Conservation (phyloP, 2,888 invertebrate genomes). For the Taphrorychus bicolor region DNA sequence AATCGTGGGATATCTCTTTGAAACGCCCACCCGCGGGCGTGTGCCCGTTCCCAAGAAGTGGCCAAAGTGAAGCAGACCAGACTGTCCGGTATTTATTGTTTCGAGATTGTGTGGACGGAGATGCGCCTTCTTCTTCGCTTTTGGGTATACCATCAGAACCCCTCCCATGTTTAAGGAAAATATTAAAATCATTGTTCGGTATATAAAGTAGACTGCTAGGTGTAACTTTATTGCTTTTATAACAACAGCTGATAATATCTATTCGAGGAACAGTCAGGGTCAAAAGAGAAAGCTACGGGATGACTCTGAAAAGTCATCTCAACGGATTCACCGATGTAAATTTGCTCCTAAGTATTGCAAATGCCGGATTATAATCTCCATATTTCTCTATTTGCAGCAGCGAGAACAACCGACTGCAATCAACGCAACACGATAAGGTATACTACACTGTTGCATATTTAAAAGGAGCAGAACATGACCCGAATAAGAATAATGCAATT, state of each 20-base stretch:
- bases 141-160: constrained; percentile 1
- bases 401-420: constrained; percentile 4
- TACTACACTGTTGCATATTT: constrained; percentile 9
- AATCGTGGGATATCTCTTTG: constrained; percentile 33
- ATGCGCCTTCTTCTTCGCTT: constrained; percentile 13
- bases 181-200: not conserved
- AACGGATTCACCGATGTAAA: not conserved
- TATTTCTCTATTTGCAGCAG: constrained; percentile 6
- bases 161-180: not conserved
- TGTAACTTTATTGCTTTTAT: not conserved
- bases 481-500: constrained; percentile 30
- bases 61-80: constrained; percentile 32
- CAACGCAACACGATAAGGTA: constrained; percentile 2
- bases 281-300: not conserved
- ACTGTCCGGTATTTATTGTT: constrained; percentile 21
- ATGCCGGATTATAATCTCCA: not conserved
- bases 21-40: constrained; percentile 40
- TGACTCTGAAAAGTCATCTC: not conserved
- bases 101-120: constrained; percentile 10
- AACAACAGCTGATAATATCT: not conserved
- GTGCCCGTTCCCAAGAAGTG: constrained; percentile 38
- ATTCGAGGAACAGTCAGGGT: not conserved
- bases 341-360: not conserved
- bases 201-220: not conserved
- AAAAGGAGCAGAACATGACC: constrained; percentile 15